These are phyloP conservation scores for Ochotona princeps DNA, from an alignment of 2,113 vertebrate species.

Conservation along the genomic window DNA sequence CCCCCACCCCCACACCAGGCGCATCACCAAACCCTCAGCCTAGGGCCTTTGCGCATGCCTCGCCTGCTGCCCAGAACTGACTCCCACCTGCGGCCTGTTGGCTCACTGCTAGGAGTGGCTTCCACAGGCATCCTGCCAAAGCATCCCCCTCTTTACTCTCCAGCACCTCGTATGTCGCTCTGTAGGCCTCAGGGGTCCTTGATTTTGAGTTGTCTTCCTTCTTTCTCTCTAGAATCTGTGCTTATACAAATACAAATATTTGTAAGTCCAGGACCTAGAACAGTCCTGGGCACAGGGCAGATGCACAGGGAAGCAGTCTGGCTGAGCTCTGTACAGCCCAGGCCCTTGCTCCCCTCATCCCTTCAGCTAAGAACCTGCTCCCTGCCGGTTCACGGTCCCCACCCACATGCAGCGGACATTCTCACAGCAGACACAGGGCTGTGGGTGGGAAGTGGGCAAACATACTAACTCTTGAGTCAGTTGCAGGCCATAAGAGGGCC, in stretches of 20 bases:
- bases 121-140: neutral
- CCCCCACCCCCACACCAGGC: neutral
- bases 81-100: neutral
- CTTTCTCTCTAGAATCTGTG: neutral
- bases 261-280: neutral
- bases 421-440: neutral
- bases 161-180: no score
- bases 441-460: neutral
- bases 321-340: neutral
- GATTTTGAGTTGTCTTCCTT: neutral
- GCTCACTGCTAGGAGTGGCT: neutral
- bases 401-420: neutral
- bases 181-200: neutral
- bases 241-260: neutral
- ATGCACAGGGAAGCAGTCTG: neutral
- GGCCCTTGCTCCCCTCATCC: neutral
- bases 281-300: neutral
- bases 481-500: neutral
- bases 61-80: neutral
- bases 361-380: neutral
- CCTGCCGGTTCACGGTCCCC: neutral
- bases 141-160: neutral
- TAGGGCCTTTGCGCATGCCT: neutral
- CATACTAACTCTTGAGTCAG: neutral
- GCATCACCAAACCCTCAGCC: neutral